Conservation (phyloP, 2,797 vertebrate genomes). For the Antennarius maculatus region DNA sequence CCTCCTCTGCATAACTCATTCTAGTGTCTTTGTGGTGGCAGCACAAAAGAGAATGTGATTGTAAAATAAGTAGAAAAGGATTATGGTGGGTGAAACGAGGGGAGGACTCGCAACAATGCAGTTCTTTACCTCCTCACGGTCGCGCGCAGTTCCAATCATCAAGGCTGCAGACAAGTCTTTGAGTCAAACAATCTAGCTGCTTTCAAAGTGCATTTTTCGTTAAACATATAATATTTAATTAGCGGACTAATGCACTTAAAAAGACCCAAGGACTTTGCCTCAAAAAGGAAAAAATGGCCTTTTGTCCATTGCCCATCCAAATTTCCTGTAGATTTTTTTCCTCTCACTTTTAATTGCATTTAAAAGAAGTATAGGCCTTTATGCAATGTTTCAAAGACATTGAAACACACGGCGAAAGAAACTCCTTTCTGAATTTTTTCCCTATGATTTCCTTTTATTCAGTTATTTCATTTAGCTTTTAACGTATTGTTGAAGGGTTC, state of each 20-base stretch:
- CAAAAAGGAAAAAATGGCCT: conserved; percentile 69
- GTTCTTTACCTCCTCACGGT: conserved; percentile 68
- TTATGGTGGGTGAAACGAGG: conserved; percentile 53
- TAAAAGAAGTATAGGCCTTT: conserved; percentile 73
- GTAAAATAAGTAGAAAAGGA: conserved; percentile 56
- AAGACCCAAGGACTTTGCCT: conserved; percentile 78
- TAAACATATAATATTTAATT: conserved; percentile 81
- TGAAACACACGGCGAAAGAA: conserved; percentile 55
- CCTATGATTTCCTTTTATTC: conserved; percentile 53
- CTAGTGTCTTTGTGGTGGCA: conserved; percentile 25
- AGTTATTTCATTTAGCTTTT: conserved; percentile 59
- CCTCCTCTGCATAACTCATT: conserved; percentile 16
- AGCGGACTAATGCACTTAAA: conserved; percentile 74
- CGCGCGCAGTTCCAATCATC: conserved; percentile 62
- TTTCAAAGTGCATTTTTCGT: conserved; percentile 74
- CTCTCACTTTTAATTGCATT: conserved; percentile 71
- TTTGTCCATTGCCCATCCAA: conserved; percentile 75
- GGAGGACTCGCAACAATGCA: conserved; percentile 61
- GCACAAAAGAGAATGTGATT: conserved; percentile 58
- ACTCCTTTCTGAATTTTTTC: conserved; percentile 54
- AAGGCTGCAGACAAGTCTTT: conserved; percentile 74
- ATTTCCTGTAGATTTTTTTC: conserved; percentile 62
- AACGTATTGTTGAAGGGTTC: conserved; percentile 58
- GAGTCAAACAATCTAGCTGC: conserved; percentile 72
- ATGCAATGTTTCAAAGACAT: conserved; percentile 71